Base-by-base conservation (phyloP, 2,797 vertebrate genomes). In the Ataeniobius toweri region DNA sequence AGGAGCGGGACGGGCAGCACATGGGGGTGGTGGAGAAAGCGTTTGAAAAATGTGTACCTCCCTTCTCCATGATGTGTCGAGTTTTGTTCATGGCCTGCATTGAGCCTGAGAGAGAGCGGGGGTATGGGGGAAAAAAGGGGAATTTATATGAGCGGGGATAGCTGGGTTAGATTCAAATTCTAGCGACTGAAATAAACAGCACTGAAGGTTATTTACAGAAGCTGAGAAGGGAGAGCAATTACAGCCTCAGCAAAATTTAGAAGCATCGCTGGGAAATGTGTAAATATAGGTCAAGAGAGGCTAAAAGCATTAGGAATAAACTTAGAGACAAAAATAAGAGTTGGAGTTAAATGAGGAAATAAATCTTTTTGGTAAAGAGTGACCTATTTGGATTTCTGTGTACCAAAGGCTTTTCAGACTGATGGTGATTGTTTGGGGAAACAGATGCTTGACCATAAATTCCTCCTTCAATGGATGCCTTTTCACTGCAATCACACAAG, bases 11-110 rank as follows among this genome's bases (percentile, higher is more conserved):
- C 0, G 98, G 98, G 88, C 98, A 99, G 93, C 98, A 99, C 98
- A 99, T 99, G 71, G 98, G 98, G 0, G 98, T 99, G 69, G 98
- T 99, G 86, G 98, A 97, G 74, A 99, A 99, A 46, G 98, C 97
- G 4, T 99, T 99, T 91, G 97, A 93, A 93, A 99, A 99, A 89
- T 98, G 97, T 0, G 96, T 97, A n/a, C 98, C 98, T 12, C 97
- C 98, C 0, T 95, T 94, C 80, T 95, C 95, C 95, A 96, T 95
- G 87, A 96, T 93, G 13, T 83, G 89, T 26, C 94, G 92, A 2
- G 95, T 96, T 91, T 95, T 95, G 90, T 96, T 96, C 95, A 96
- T 96, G 87, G 95, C 94, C 86, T 94, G 94, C 95, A 96, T 96
- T 71, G 95, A 96, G 83, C 95, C 95, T 96, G 89, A 51, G 77